Evolutionary conservation across 1,140 invertebrate genomes (phyloP).

Genomic region (Lethocerus indicus): DNA sequence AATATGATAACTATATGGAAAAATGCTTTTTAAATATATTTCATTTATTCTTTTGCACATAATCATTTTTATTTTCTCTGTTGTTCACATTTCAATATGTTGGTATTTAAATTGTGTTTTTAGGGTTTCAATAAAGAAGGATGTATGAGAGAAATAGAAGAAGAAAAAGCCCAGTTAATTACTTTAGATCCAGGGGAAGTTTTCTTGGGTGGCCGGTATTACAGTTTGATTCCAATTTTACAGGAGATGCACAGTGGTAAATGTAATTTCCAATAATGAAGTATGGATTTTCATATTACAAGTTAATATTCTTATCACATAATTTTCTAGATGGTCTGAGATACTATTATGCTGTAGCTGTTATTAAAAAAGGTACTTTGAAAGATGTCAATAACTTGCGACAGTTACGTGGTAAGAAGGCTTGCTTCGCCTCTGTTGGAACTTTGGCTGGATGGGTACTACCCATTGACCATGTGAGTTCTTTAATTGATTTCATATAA

Average conservation of each 20-base stretch:
- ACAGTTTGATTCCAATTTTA: slow-evolving; percentile 80
- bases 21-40: background rate
- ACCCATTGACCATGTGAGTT: slow-evolving; percentile 60
- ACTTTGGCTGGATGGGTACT: slow-evolving; percentile 84
- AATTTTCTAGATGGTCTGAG: slow-evolving; percentile 29
- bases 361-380: slow-evolving; percentile 50
- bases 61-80: background rate
- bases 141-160: slow-evolving; percentile 60
- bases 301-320: slow-evolving; percentile 1
- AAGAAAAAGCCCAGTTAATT: slow-evolving; percentile 65
- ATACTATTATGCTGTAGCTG: slow-evolving; percentile 69
- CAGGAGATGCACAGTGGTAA: slow-evolving; percentile 42
- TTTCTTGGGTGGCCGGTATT: slow-evolving; percentile 78
- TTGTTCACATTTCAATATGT: background rate
- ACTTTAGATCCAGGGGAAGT: slow-evolving; percentile 83
- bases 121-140: slow-evolving; percentile 60
- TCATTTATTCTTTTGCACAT: background rate
- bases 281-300: background rate
- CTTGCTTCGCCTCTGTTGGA: slow-evolving; percentile 83
- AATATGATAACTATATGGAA: background rate
- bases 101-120: slow-evolving; percentile 17
- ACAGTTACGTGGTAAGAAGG: slow-evolving; percentile 54
- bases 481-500: slow-evolving; percentile 9
- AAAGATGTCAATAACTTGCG: slow-evolving; percentile 40
- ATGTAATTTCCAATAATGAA: background rate